Conservation (phyloP, 2,888 invertebrate species). For the Alloplasta piceator region DNA sequence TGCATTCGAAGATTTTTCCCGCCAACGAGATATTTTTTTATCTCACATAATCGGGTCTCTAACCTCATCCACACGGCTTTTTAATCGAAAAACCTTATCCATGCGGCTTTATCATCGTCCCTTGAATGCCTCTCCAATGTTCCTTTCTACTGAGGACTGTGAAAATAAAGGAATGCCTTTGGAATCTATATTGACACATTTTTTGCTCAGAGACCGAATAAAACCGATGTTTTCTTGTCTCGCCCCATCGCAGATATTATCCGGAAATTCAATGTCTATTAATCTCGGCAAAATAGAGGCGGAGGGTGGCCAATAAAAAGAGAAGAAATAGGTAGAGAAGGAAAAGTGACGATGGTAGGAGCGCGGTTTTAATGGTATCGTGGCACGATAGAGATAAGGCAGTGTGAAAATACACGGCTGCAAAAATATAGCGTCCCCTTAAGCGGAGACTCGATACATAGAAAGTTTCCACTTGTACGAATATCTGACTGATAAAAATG, state of each 20-base stretch:
- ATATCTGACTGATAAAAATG: conserved; percentile 1
- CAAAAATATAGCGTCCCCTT: background rate
- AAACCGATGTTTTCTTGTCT: no score
- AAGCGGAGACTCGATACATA: background rate
- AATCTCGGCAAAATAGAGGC: conserved; percentile 38
- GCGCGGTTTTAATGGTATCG: conserved; percentile 37
- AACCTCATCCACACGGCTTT: no score
- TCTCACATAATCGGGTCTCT: no score
- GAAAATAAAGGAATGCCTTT: no score
- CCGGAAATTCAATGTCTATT: conserved; percentile 53
- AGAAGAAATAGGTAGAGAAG: background rate
- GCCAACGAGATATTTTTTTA: no score
- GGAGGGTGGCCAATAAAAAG: conserved; percentile 7
- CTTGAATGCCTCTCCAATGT: no score
- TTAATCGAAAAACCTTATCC: no score
- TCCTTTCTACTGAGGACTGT: no score
- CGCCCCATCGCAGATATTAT: conserved; percentile 33
- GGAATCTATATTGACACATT: no score
- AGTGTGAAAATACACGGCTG: conserved; percentile 34
- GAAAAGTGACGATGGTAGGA: background rate
- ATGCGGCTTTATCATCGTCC: no score
- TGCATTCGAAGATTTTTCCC: no score
- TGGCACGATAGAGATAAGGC: conserved; percentile 41
- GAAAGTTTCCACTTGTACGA: background rate
- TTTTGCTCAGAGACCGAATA: no score